Evolutionary conservation across 2,797 vertebrate species (phyloP).

Genomic region (Phoxinus dragarum): DNA sequence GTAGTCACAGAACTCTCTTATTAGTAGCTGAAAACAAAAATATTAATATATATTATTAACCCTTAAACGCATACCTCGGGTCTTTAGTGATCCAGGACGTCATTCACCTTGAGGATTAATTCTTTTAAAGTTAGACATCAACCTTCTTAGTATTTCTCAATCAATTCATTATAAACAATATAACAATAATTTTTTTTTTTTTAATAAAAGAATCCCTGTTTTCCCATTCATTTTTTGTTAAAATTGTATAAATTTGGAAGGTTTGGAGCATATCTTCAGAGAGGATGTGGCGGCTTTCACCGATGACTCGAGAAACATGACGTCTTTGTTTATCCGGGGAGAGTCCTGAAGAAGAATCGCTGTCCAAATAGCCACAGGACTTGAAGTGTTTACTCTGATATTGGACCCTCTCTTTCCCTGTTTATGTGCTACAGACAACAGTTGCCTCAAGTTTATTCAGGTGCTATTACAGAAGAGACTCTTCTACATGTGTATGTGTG

Average conservation of each 20-base stretch:
- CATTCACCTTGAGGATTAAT: no score
- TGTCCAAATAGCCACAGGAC: constrained; percentile 30
- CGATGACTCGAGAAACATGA: constrained; percentile 44
- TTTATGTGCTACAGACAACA: constrained; percentile 52
- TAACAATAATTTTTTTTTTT: no score
- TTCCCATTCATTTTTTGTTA: no score
- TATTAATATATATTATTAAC: neutral
- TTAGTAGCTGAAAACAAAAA: neutral
- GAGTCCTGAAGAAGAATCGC: constrained; percentile 7
- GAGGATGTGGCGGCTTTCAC: constrained; percentile 24
- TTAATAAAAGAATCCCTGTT: no score
- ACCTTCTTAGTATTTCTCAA: no score
- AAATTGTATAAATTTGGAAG: neutral
- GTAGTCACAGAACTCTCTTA: neutral
- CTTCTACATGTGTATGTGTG: neutral
- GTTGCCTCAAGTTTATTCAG: constrained; percentile 46
- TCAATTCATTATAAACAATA: no score
- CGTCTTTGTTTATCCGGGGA: constrained; percentile 45
- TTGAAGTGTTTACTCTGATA: constrained; percentile 53
- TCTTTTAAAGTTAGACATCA: no score
- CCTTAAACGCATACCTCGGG: no score
- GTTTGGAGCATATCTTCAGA: neutral
- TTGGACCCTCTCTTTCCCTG: constrained; percentile 30
- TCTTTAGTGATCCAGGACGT: no score
- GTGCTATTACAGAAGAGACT: constrained; percentile 21